Conservation (phyloP, 1,140 invertebrate species). For the Cryptotermes secundus region DNA sequence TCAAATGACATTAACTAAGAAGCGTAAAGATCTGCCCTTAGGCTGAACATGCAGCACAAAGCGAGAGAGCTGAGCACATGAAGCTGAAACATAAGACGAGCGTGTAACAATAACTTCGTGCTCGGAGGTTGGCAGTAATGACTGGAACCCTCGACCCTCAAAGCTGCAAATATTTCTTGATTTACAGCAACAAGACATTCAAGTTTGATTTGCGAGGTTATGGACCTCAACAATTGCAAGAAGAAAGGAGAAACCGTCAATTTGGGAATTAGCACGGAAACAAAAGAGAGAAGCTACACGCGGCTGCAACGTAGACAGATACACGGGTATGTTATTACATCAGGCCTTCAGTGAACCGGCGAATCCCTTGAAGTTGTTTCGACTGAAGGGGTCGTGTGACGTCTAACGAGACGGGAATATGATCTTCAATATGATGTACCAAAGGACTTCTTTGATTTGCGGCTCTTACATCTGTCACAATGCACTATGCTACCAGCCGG, state of each 20-base stretch:
- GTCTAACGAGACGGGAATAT: no score
- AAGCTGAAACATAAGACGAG: not conserved
- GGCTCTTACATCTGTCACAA: no score
- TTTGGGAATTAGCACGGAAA: not conserved
- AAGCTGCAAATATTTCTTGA: not conserved
- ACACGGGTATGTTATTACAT: no score
- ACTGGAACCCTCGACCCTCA: not conserved
- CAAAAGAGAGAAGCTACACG: no score
- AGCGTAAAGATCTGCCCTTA: not conserved
- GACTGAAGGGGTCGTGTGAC: no score
- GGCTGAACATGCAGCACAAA: not conserved
- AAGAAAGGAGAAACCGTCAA: not conserved
- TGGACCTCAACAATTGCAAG: not conserved
- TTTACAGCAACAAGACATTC: not conserved
- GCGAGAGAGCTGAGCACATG: not conserved
- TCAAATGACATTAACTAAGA: not conserved
- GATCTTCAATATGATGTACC: no score
- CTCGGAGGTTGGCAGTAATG: not conserved
- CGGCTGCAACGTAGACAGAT: no score
- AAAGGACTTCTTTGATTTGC: no score
- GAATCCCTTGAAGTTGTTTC: no score
- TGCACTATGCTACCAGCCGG: no score
- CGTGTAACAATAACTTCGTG: not conserved
- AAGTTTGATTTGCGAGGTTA: conserved; percentile 3
- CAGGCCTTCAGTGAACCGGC: no score